Evolutionary conservation across 2,888 invertebrate genomes (phyloP).

Genomic region (Timema cristinae): DNA sequence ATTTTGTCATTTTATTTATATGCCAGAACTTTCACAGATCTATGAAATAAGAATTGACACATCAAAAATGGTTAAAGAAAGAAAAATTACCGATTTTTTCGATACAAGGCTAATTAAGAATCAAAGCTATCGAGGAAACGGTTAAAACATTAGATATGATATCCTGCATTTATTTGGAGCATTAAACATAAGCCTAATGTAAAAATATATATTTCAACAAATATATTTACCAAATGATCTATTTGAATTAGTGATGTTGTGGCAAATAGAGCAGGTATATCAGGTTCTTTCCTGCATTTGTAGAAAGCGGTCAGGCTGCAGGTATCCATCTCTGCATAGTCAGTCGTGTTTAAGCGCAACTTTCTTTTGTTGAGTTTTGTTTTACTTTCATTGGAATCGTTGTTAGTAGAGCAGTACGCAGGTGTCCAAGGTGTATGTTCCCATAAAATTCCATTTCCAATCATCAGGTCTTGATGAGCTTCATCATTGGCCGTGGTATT

Average conservation of each 20-base stretch:
- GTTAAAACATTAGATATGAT: too few species aligned
- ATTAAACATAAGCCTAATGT: too few species aligned
- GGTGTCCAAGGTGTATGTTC: conserved; percentile 66
- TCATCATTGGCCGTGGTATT: conserved; percentile 45
- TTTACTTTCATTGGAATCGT: conserved; percentile 51
- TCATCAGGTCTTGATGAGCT: conserved; percentile 42
- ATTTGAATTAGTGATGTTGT: conserved; percentile 62
- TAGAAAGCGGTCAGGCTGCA: conserved; percentile 66
- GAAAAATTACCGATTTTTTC: too few species aligned
- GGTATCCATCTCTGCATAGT: conserved; percentile 63
- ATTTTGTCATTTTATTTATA: too few species aligned
- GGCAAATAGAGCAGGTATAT: conserved; percentile 69
- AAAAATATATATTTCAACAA: too few species aligned
- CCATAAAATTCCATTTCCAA: conserved; percentile 62
- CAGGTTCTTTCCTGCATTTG: conserved; percentile 47
- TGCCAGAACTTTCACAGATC: too few species aligned
- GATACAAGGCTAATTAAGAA: too few species aligned
- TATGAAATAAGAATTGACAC: too few species aligned
- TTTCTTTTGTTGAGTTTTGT: conserved; percentile 53
- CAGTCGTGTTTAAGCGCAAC: conserved; percentile 46
- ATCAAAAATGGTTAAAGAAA: too few species aligned
- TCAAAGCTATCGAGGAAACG: too few species aligned
- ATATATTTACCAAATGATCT: conserved; percentile 24
- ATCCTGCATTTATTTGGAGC: too few species aligned
- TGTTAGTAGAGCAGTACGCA: conserved; percentile 44